Base-by-base conservation (phyloP, 2,113 vertebrate species). In the Protomyctophum bolini region DNA sequence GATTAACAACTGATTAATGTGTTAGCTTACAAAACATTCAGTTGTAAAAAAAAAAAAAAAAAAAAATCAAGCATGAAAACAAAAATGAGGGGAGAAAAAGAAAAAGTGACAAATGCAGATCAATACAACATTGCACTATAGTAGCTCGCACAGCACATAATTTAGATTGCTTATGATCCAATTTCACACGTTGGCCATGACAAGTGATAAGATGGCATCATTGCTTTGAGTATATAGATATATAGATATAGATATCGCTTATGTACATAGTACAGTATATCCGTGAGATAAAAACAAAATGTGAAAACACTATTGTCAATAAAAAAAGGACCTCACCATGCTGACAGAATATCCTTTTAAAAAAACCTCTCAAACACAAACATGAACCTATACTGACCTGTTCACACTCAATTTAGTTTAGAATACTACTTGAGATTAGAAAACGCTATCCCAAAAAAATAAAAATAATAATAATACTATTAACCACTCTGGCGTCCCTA, bases 201-300 rank as follows among this genome's bases (percentile, higher is more conserved):
- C 86, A 79, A 83, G 87, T 64, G 50, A 86, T 74, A 75, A 75
- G 81, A 89, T 87, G 84, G 86, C 83, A 82, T 86, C 86, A 87
- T 88, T 89, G 78, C 83, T 91, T 87, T 85, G 87, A 92, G 83
- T 92, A 91, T 88, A 92, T 87, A 89, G 67, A 86, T 84, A 91
- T 86, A 92, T 91, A 91, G 77, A 86, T 87, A 90, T 89, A 89
- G 77, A 89, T 88, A 86, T 88, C 86, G 84, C 88, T 88, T 91
- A 90, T 91, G 88, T 91, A 92, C 88, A 93, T 81, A 89, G 79
- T 87, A 91, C 84, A 89, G 79, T 91, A 90, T 89, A 88, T 87
- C 77, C 73, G 78, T 90, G 87, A 73, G 72, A 80, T 41, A 41
- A 6, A 41, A 41, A 41, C 33, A 80, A 80, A 87, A 90, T 72